Base-by-base conservation (phyloP, 2,113 vertebrate species). In the Pseudorectes ferrugineus region DNA sequence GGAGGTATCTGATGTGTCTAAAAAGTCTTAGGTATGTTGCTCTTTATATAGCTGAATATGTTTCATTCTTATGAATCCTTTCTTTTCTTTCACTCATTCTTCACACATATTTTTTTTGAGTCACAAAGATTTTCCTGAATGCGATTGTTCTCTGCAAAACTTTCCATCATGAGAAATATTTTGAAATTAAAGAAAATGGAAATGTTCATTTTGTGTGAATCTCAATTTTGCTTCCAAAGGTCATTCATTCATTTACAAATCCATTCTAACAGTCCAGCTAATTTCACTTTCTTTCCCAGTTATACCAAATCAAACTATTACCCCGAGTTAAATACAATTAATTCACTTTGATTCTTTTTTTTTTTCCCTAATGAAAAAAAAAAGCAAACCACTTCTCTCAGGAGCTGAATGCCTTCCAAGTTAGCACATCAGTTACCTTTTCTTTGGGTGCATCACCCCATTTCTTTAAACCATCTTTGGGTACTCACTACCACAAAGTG, bases 121-220 rank as follows among this genome's bases (percentile, higher is more conserved):
- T 38, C 2, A 19, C 0, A 0, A 0, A 35, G 25, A 63, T 88
- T 75, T 92, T 10, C 40, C 54, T 76, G 35, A 86, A 76, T 38
- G 20, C 2, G 28, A 16, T n/a, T 38, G 15, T 24, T 73, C 12
- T 48, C 22, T 83, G 14, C 19, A 73, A 92, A 90, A 38, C 3
- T 24, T 42, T 80, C 24, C 23, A 42, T 38, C 21, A 33, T 9
- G 8, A 92, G 45, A 83, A 91, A 76, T 24, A 61, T 26, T 88
- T 61, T 49, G 13, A 80, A 91, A 80, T 33, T 38, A 77, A 93
- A 72, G 28, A 83, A 89, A 89, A 83, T 67, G 16, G 31, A 86
- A 96, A 45, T 5, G 2, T 49, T 88, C 2, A 24, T 94, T 77
- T 84, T 31, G 7, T 57, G 5, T 70, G 45, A 78, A 88, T 70